phyloP scores from a whole-genome alignment of 2,888 invertebrate species.

The Heliconius erato region DNA sequence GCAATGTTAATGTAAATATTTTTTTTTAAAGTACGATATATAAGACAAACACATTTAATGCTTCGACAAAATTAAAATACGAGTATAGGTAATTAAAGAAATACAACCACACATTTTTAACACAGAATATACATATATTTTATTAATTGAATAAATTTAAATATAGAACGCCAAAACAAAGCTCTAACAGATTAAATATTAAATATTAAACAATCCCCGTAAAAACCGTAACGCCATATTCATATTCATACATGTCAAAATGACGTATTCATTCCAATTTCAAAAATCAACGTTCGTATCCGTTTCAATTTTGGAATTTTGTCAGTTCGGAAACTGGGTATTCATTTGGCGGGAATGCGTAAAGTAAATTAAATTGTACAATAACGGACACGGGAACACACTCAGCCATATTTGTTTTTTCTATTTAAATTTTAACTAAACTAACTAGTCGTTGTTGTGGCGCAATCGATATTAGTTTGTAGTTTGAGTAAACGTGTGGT shows the following conservation, averaged over 20 bases:
- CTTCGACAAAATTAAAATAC: not conserved
- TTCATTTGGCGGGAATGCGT: slow-evolving; percentile 73
- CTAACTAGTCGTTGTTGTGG: not conserved
- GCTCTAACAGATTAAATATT: slow-evolving; percentile 39
- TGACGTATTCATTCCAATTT: slow-evolving; percentile 61
- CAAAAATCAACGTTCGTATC: slow-evolving; percentile 58
- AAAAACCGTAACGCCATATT: slow-evolving; percentile 44
- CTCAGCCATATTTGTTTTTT: slow-evolving; percentile 65
- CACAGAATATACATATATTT: not conserved
- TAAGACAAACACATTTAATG: not conserved
- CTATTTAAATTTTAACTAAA: slow-evolving; percentile 40
- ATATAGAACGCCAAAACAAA: slow-evolving; percentile 11
- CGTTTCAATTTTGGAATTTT: slow-evolving; percentile 55
- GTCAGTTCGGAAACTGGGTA: slow-evolving; percentile 58
- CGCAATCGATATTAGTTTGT: not conserved
- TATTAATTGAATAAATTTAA: slow-evolving; percentile 6
- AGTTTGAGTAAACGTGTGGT: not conserved
- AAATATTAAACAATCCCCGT: slow-evolving; percentile 44
- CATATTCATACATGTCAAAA: slow-evolving; percentile 61
- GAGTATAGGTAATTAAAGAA: not conserved
- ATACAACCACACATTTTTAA: not conserved
- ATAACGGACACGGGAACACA: slow-evolving; percentile 80
- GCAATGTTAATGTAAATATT: not conserved
- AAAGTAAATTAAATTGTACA: slow-evolving; percentile 79
- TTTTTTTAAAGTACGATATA: not conserved